These are phyloP conservation scores for Glaucomys volans DNA, from an alignment of 2,113 vertebrate species.

Conservation along the genomic window DNA sequence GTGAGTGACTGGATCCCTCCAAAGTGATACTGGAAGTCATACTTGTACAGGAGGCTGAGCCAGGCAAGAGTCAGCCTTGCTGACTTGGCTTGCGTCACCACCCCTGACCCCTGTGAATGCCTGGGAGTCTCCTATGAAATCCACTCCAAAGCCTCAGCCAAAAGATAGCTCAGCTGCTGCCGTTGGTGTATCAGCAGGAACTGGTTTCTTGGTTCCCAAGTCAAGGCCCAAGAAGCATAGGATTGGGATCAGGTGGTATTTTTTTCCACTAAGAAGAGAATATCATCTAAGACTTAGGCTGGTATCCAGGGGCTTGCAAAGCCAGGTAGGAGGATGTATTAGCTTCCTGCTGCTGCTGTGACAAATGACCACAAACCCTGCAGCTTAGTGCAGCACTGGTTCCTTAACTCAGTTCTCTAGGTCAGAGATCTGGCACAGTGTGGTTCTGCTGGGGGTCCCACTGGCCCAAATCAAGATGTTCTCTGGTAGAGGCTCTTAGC, in stretches of 20 bases:
- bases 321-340: neutral
- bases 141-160: neutral
- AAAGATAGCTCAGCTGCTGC: neutral
- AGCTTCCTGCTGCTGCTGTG: neutral
- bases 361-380: neutral
- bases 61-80: neutral
- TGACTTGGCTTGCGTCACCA: accelerated
- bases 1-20: neutral
- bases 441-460: neutral
- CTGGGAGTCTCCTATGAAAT: neutral
- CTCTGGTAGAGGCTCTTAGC: neutral
- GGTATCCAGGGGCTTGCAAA: neutral
- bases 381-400: neutral
- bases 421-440: neutral
- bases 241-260: neutral
- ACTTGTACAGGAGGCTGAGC: neutral
- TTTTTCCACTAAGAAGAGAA: neutral
- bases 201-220: neutral
- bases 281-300: neutral
- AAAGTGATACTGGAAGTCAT: neutral
- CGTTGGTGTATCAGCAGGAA: neutral
- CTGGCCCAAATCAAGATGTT: neutral
- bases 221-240: neutral
- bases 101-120: neutral
- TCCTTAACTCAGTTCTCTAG: neutral